Conservation (phyloP, 2,113 vertebrate genomes). For the Sturnus vulgaris region DNA sequence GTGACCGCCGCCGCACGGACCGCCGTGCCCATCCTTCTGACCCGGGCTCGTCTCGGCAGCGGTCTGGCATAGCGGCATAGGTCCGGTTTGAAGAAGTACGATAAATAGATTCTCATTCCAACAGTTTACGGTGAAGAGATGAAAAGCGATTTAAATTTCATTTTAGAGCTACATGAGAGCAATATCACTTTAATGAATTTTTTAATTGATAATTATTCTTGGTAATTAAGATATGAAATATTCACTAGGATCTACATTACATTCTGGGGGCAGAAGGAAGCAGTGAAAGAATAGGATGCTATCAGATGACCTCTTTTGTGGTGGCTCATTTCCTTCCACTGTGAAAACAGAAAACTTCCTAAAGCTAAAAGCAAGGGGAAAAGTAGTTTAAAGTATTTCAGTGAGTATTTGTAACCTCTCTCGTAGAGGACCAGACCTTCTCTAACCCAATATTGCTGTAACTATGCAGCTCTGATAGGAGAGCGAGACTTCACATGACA, state of each 20-base stretch:
- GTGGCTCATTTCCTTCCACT: not conserved
- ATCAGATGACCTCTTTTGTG: not conserved
- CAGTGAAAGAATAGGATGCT: not conserved
- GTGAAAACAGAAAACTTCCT: not conserved
- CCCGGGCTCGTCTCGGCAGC: not conserved
- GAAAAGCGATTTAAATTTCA: not conserved
- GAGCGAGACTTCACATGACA: not conserved
- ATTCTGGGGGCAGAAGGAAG: not conserved
- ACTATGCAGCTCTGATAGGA: not conserved
- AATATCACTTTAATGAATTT: not conserved
- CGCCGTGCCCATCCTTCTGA: not conserved
- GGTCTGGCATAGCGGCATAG: not conserved
- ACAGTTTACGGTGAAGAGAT: not conserved
- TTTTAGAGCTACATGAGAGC: not conserved
- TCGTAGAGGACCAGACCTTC: not conserved
- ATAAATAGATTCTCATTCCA: not conserved
- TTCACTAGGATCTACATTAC: not conserved
- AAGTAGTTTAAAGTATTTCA: not conserved
- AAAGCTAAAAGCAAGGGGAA: not conserved
- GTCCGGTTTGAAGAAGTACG: not conserved
- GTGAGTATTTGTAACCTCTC: not conserved
- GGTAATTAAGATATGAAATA: not conserved
- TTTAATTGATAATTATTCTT: not conserved
- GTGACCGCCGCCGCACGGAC: not conserved
- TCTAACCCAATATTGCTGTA: not conserved